Conservation (phyloP, 2,888 invertebrate genomes). For the Agrotis puta region DNA sequence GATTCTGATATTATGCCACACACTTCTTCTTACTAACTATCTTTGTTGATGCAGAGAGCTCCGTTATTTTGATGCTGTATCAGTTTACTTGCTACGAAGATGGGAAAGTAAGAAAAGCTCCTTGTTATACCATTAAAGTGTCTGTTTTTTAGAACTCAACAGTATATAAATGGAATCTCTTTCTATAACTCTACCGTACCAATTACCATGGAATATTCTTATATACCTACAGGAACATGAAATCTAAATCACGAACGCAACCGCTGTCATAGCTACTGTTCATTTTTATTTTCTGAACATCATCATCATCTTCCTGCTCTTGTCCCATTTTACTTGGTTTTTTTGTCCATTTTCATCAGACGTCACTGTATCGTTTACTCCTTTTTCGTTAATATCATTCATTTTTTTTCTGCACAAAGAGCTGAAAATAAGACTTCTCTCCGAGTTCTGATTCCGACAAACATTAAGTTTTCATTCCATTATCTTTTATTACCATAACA, state of each 20-base stretch:
- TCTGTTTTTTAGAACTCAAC: neutral
- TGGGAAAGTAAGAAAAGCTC: neutral
- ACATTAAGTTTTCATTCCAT: slow-evolving; percentile 67
- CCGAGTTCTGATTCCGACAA: slow-evolving; percentile 43
- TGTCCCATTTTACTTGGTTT: no score
- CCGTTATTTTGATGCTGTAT: slow-evolving; percentile 7
- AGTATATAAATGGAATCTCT: neutral
- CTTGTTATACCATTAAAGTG: neutral
- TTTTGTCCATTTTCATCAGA: no score
- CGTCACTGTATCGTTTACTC: no score
- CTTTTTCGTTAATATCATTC: no score
- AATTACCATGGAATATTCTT: slow-evolving; percentile 25
- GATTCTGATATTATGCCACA: slow-evolving; percentile 29
- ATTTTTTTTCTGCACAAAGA: slow-evolving; percentile 36
- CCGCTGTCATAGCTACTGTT: slow-evolving; percentile 13
- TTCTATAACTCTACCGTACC: slow-evolving; percentile 11
- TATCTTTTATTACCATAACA: slow-evolving; percentile 61
- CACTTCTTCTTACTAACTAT: slow-evolving; percentile 12
- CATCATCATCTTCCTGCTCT: no score
- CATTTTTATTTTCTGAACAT: no score
- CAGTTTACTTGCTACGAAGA: neutral
- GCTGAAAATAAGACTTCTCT: slow-evolving; percentile 38
- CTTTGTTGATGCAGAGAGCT: slow-evolving; percentile 1
- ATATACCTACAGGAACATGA: slow-evolving; percentile 2
- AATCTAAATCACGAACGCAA: slow-evolving; percentile 2